Evolutionary conservation across 2,888 invertebrate genomes (phyloP).

Genomic region (Temnothorax rugatulus): DNA sequence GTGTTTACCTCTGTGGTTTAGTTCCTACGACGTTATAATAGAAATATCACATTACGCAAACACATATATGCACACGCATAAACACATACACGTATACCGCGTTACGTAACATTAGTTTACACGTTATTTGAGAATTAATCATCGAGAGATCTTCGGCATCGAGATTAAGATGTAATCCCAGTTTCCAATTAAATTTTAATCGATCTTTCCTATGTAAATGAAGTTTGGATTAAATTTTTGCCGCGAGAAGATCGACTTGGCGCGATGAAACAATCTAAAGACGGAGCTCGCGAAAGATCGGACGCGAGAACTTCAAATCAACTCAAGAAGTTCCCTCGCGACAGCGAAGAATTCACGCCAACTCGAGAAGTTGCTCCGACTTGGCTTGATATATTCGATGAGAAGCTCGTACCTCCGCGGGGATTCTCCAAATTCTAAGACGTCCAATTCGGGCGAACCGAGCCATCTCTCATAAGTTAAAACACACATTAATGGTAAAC

Average conservation of each 20-base stretch:
- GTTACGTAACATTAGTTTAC: constrained; percentile 18
- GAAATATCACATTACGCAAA: constrained; percentile 12
- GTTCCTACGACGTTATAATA: constrained; percentile 34
- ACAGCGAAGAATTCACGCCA: neutral
- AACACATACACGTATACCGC: neutral
- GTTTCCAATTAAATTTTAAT: constrained; percentile 4
- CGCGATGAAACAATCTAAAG: constrained; percentile 5
- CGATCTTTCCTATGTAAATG: neutral
- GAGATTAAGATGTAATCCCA: neutral
- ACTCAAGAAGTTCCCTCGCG: constrained; percentile 10
- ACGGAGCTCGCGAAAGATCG: constrained; percentile 4
- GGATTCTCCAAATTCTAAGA: constrained; percentile 14
- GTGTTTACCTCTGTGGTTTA: constrained; percentile 24
- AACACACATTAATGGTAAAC: constrained; percentile 24
- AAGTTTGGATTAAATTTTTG: constrained; percentile 4
- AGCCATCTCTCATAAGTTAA: constrained; percentile 14
- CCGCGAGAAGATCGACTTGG: constrained; percentile 14
- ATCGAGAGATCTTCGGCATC: constrained; percentile 15
- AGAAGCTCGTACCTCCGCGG: neutral
- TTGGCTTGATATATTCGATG: constrained; percentile 35
- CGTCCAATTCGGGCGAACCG: neutral
- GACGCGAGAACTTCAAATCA: constrained; percentile 38
- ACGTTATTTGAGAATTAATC: constrained; percentile 13
- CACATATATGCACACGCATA: neutral
- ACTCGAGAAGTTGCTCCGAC: constrained; percentile 25